Evolutionary conservation across 53 echinoderm and acorn worm species (phyloP), one percentile per base, ranked within the genome.

Genomic region (Echinometra lucunter): DNA sequence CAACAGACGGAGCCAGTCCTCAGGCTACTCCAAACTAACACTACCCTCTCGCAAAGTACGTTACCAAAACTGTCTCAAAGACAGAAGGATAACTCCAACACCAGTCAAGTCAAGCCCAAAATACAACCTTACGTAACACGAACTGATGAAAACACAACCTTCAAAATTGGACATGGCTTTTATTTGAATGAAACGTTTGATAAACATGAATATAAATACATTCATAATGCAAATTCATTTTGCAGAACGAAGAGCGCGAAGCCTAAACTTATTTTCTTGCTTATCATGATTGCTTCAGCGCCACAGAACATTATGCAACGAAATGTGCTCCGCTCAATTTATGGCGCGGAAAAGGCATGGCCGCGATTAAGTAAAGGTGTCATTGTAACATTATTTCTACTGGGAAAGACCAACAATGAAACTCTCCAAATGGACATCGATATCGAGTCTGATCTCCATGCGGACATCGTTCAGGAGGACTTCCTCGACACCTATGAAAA

Each of bases 401-500:
- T 97, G 8, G 75, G 97, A 4, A 90, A 92, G 10, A 91, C 96
- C 13, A 11, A 2, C 35, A 37, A 94, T 66, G 92, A 23, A n/a
- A 37, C 53, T 15, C 67, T 95, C 5, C 94, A 94, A 23, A 47
- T 57, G 13, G 44, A 90, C 28, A 45, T 97, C 21, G 60, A 85
- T 37, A 74, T n/a, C 27, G 97, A 97, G 55, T 40, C 88, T 55
- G 81, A 66, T 18, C 45, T 44, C 34, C 82, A 96, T 57, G 88
- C 91, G 49, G 97, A 97, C 91, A 95, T 97, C 56, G 27, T 97
- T 7, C 94, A 96, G 88, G 97, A 97, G 74, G 95, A 96, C 40
- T 97, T 97, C 56, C 63, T 95, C 3, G 97, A 97, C 58, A 83
- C 89, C 44, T 97, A 97, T 67, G 74, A 95, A 19, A 97, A 97